Evolutionary conservation across 1,140 invertebrate species (phyloP), one percentile per base, ranked within the genome.

Genomic region (Danaus melanippus): DNA sequence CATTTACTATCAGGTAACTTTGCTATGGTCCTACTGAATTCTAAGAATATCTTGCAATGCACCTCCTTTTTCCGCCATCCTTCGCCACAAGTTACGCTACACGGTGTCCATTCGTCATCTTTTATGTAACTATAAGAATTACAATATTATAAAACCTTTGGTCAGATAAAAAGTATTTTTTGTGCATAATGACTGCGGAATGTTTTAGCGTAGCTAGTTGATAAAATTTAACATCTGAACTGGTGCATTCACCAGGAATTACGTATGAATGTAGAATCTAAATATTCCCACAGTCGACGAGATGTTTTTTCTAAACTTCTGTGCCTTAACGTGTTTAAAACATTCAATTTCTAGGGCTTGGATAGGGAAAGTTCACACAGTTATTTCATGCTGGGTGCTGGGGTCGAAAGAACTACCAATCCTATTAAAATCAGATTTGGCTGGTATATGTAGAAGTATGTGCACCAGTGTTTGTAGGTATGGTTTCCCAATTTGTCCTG

Each of bases 31-130:
- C 92, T 89, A 45, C 94, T 96, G 74, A 96, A 96, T 80, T 97
- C 95, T 45, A 98, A 87, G 81, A 95, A 97, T 64, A 98, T 97
- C 88, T 97, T 97, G 85, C 97, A 98, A 56, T 93, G 91, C 1
- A 97, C 96, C 66, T 92, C 90, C 7, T 95, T 90, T 55, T 91
- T 92, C 9, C 93, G 89, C 41, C 93, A 89, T 0, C 96, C 97
- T 75, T 96, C 94, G 0, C 96, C 96, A 77, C 97, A 98, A 0
- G 93, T 93, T 0, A 94, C 93, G 65, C 92, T 96, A 86, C 97
- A 98, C 4, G 93, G 89, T 9, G 94, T 92, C 96, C 96, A 98
- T 53, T 94, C 91, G 41, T 79, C 87, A 53, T 90, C 89, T 63
- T 90, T 90, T 65, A 90, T 89, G 75, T 88, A 90, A 58, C 89